Conservation (phyloP, 2,797 vertebrate species). For the Sebastes wilsoni region DNA sequence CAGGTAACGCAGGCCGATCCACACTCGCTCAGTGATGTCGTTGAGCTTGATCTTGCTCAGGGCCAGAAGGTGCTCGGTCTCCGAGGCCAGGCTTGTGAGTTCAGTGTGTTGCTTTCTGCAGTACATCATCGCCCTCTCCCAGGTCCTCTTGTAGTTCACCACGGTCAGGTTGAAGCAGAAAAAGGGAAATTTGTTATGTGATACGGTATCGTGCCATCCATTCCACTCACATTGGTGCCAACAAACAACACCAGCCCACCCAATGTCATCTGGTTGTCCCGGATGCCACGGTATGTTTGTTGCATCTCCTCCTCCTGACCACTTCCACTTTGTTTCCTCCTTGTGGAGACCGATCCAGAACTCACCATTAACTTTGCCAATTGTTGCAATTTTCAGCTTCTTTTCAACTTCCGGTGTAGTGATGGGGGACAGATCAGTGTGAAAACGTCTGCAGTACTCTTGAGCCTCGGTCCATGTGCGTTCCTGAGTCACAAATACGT, state of each 20-base stretch:
- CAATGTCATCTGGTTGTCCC: fast-evolving
- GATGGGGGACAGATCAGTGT: slow-evolving; percentile 33
- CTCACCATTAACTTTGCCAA: neutral
- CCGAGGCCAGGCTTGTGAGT: slow-evolving; percentile 20
- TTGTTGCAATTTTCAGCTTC: neutral
- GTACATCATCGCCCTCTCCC: neutral
- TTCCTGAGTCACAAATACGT: fast-evolving
- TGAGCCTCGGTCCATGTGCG: fast-evolving
- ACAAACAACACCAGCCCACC: fast-evolving
- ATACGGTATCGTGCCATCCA: fast-evolving
- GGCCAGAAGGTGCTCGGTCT: neutral
- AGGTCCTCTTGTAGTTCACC: neutral
- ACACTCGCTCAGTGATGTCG: slow-evolving; percentile 8
- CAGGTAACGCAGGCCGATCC: slow-evolving; percentile 66
- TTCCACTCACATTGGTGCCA: fast-evolving
- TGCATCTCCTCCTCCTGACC: slow-evolving; percentile 17
- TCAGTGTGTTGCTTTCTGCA: neutral
- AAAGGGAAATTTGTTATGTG: fast-evolving
- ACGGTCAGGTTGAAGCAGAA: slow-evolving; percentile 20
- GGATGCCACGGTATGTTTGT: fast-evolving
- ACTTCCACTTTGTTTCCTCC: neutral
- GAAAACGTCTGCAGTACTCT: neutral
- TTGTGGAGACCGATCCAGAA: slow-evolving; percentile 13
- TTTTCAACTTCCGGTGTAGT: neutral
- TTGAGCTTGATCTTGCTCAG: neutral